phyloP scores from a whole-genome alignment of 2,888 invertebrate genomes.

The Craniophora ligustri region DNA sequence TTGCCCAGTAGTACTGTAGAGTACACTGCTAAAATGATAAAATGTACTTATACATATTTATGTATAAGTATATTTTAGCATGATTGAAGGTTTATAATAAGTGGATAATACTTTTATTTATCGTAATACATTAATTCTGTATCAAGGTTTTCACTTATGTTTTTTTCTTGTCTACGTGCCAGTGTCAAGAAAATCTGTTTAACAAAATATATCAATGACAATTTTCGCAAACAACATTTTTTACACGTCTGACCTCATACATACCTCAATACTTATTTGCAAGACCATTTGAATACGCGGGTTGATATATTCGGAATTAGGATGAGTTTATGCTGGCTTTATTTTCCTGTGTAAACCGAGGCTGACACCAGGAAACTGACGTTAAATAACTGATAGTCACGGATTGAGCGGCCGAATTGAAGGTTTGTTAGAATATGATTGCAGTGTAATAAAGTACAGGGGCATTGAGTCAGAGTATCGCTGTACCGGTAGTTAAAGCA shows the following conservation, averaged over 20 bases:
- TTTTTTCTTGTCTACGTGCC: constrained; percentile 10
- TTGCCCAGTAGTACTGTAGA: too few species aligned
- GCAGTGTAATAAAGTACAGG: constrained; percentile 55
- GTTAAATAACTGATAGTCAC: constrained; percentile 64
- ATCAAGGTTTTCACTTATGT: not conserved
- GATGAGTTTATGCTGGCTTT: constrained; percentile 33
- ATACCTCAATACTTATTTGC: constrained; percentile 55
- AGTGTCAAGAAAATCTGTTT: constrained; percentile 29
- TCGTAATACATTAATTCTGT: too few species aligned
- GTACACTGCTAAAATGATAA: too few species aligned
- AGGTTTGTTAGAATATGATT: constrained; percentile 62
- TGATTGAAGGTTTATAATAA: too few species aligned
- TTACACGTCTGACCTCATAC: constrained; percentile 37
- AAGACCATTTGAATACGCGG: constrained; percentile 47
- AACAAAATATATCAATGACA: constrained; percentile 29
- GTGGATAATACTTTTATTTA: too few species aligned
- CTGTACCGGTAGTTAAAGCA: constrained; percentile 57
- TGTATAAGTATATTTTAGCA: too few species aligned
- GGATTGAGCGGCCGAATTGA: constrained; percentile 62
- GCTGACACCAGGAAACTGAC: constrained; percentile 62
- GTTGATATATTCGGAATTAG: constrained; percentile 51
- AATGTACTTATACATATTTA: too few species aligned
- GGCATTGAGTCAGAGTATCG: constrained; percentile 42
- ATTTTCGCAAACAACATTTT: constrained; percentile 50
- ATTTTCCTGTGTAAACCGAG: constrained; percentile 54